Evolutionary conservation across 2,113 vertebrate species (phyloP).

Genomic region (Eonycteris spelaea): DNA sequence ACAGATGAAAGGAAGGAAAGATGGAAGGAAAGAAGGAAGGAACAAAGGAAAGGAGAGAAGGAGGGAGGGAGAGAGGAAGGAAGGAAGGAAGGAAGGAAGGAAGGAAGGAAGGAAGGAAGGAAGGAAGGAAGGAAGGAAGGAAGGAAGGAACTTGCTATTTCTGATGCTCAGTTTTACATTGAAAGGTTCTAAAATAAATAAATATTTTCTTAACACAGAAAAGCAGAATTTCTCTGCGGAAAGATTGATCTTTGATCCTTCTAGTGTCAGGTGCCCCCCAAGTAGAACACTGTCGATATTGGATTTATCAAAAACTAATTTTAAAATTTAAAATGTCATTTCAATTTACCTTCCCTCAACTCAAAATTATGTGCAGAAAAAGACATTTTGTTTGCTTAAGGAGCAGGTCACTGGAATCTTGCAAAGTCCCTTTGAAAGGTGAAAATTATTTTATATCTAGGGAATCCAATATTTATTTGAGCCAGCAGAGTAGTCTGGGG

Average conservation of each 20-base stretch:
- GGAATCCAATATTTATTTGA: constrained; percentile 45
- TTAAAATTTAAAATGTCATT: constrained; percentile 66
- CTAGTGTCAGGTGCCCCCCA: neutral
- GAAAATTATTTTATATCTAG: constrained; percentile 40
- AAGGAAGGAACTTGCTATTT: neutral
- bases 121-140: neutral
- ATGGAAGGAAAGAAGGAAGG: neutral
- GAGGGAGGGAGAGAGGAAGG: accelerated
- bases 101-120: accelerated
- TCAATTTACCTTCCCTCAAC: constrained; percentile 47
- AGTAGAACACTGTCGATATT: neutral
- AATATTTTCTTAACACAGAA: neutral
- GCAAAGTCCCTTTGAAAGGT: constrained; percentile 26
- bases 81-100: too few relatives aligned
- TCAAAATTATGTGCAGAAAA: constrained; percentile 64
- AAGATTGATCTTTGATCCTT: neutral
- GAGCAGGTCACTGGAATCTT: constrained; percentile 18
- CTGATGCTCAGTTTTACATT: neutral
- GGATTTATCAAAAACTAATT: constrained; percentile 58
- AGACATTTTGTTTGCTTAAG: constrained; percentile 40
- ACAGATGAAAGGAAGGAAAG: too few relatives aligned
- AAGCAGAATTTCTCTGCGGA: neutral
- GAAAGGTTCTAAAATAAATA: neutral
- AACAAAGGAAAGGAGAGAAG: neutral
- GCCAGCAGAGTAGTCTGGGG: neutral